Base-by-base conservation (phyloP, 2,797 vertebrate species). In the Cyclura pinguis region DNA sequence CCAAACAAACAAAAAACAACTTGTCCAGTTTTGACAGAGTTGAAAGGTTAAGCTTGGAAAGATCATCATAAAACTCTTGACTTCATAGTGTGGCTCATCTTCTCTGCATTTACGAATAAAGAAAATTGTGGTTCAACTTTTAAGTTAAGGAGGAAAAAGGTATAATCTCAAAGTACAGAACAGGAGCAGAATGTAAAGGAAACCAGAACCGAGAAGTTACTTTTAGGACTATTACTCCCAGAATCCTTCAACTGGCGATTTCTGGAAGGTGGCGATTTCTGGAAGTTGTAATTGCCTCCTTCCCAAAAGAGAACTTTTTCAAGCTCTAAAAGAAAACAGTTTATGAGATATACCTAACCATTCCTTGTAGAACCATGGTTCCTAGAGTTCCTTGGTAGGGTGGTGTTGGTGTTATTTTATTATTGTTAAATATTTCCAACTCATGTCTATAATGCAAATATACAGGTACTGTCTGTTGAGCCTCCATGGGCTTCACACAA, bases 31-130 rank as follows among this genome's bases (percentile, higher is more conserved):
- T 92, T 89, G 27, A 85, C 84, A 88, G 80, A 14, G 88, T 92
- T 95, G n/a, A 87, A 95, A 94, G 88, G 84, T 91, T 92, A 92
- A 93, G 90, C 91, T 52, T 12, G 76, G 89, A 91, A 90, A 88
- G 91, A 94, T 96, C 92, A 95, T 84, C 7, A 5, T 94, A 94
- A 94, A 82, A 24, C n/a, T 95, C 89, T 92, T 84, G 94, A 59
- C 38, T 90, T 83, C 69, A 73, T 29, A 73, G 89, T 89, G 16
- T 90, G 74, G 93, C 64, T 35, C 27, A 16, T 6, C 18, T 83
- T 55, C 6, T 80, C 57, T 50, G 20, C n/a, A n/a, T 29, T 55
- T 64, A 62, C 50, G 42, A 62, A 13, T 76, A 52, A 85, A 91
- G 77, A 42, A 88, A 87, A 90, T 94, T 94, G 87, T 93, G 84